These are phyloP conservation scores for Phyto melanocephala DNA, from an alignment of 2,888 invertebrate species.

Conservation along the genomic window DNA sequence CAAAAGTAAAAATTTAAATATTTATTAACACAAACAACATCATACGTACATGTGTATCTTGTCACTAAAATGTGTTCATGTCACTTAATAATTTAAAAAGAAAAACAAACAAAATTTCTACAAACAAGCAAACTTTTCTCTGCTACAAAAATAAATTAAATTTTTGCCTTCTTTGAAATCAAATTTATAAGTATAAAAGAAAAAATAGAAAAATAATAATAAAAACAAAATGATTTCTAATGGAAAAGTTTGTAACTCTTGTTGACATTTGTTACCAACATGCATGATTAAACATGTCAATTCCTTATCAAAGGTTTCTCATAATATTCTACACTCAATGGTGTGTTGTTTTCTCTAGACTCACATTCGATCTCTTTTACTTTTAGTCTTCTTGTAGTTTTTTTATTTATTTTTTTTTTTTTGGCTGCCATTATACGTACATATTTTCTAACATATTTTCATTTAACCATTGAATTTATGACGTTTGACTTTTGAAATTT, in stretches of 20 bases:
- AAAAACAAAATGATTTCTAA: too few relatives aligned
- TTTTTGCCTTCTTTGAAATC: not conserved
- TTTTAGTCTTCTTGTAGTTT: too few relatives aligned
- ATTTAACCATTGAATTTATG: not conserved
- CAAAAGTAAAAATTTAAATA: not conserved
- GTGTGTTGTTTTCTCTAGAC: not conserved
- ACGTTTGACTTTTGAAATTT: not conserved
- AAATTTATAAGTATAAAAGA: too few relatives aligned
- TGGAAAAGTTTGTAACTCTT: conserved; percentile 13
- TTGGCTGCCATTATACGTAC: too few relatives aligned
- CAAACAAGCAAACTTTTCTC: not conserved
- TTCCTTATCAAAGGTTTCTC: conserved; percentile 2
- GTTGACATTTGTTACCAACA: conserved; percentile 42
- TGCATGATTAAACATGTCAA: conserved; percentile 50
- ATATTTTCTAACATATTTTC: too few relatives aligned
- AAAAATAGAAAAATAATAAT: not conserved
- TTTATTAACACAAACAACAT: not conserved
- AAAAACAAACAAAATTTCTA: too few relatives aligned
- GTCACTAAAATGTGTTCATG: not conserved
- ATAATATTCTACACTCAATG: not conserved
- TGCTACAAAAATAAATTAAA: not conserved
- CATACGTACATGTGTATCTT: not conserved
- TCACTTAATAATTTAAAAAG: too few relatives aligned
- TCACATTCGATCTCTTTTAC: not conserved
- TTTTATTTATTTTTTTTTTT: too few relatives aligned